Percentiles rank a stretch among this genome's conserved stretches.
Conservation (phyloP, 2,113 vertebrate genomes). For the Abramis brama region DNA sequence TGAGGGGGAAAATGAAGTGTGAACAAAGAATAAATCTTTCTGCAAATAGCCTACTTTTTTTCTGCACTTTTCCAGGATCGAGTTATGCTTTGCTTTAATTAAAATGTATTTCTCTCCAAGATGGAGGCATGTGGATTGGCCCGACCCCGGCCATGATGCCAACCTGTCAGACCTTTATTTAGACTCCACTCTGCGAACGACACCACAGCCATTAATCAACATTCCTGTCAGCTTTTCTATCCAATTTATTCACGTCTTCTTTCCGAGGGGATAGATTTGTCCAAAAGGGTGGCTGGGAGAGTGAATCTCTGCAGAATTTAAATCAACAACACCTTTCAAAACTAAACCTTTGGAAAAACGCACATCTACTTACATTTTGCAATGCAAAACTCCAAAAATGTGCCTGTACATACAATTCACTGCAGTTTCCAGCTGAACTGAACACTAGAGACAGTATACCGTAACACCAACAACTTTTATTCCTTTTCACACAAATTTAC, state of each 20-base stretch:
- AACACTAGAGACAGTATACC: background rate
- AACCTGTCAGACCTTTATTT: slow-evolving; percentile 69
- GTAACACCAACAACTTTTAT: background rate
- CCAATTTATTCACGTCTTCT: background rate
- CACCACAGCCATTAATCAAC: slow-evolving; percentile 67
- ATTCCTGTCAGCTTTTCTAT: slow-evolving; percentile 68
- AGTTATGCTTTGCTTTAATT: slow-evolving; percentile 58
- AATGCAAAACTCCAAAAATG: background rate
- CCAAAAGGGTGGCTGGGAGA: background rate
- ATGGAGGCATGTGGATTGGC: slow-evolving; percentile 33
- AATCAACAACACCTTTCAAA: slow-evolving; percentile 39
- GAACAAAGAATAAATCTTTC: slow-evolving; percentile 42
- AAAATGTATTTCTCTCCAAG: slow-evolving; percentile 60
- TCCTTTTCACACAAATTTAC: background rate
- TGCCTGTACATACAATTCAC: background rate
- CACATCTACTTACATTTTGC: background rate
- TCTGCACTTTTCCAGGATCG: slow-evolving; percentile 50
- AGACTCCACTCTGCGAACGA: slow-evolving; percentile 66
- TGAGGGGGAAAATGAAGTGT: slow-evolving; percentile 30
- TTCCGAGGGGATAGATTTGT: background rate
- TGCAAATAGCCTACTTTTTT: slow-evolving; percentile 30
- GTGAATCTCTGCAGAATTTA: slow-evolving; percentile 27
- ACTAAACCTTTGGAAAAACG: background rate
- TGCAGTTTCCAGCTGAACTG: background rate
- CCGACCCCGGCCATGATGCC: slow-evolving; percentile 55